Conservation (phyloP, 1,140 invertebrate genomes). For the Onthophagus taurus region DNA sequence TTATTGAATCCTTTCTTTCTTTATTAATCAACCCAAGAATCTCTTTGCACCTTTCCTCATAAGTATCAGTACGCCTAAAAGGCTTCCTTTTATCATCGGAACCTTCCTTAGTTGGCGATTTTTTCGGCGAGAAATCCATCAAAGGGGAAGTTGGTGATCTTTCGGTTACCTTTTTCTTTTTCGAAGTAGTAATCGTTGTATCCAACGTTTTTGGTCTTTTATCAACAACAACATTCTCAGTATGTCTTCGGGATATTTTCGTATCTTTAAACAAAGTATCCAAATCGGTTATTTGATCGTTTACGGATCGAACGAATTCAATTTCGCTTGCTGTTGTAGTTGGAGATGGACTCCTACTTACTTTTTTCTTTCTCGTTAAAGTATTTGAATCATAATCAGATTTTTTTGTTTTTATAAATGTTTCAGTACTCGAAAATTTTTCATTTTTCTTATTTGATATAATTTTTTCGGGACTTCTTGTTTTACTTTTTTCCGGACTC, state of each 20-base stretch:
- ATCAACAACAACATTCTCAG: conserved; percentile 9
- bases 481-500: background rate
- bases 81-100: conserved; percentile 22
- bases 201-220: conserved; percentile 21
- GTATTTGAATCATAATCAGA: too few species aligned
- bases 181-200: conserved; percentile 17
- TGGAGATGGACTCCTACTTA: conserved; percentile 28
- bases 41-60: conserved; percentile 56
- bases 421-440: conserved; percentile 24
- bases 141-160: conserved; percentile 23
- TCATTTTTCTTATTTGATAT: conserved; percentile 24
- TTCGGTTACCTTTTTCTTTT: conserved; percentile 22
- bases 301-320: conserved; percentile 24
- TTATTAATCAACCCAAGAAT: conserved; percentile 50
- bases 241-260: conserved; percentile 7
- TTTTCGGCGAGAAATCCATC: conserved; percentile 12
- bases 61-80: conserved; percentile 52
- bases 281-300: conserved; percentile 25
- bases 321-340: conserved; percentile 25
- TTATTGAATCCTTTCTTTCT: conserved; percentile 26
- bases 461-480: conserved; percentile 13
- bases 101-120: conserved; percentile 12
- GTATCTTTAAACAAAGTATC: conserved; percentile 12
- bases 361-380: conserved; percentile 19
- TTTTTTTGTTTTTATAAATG: background rate